A percentile compares a stretch with the other conserved stretches of the same genome.
These are phyloP conservation scores for Thymallus thymallus DNA, from an alignment of 2,113 vertebrate species.

Conservation along the genomic window DNA sequence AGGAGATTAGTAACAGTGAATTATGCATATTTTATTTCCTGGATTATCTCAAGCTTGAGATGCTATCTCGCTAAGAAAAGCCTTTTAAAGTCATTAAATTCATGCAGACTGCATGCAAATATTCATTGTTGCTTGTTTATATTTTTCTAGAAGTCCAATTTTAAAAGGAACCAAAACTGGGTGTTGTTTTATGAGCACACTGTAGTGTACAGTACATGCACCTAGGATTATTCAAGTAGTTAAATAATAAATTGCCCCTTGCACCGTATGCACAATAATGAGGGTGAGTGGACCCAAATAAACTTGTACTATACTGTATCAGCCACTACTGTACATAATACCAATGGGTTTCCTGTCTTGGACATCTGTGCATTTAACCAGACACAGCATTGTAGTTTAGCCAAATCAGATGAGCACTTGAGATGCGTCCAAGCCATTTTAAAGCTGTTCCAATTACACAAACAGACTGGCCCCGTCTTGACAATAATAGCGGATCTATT, in stretches of 20 bases:
- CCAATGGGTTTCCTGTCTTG: constrained; percentile 65
- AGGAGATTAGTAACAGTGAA: constrained; percentile 77
- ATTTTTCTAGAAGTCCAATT: constrained; percentile 56
- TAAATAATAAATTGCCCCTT: constrained; percentile 24
- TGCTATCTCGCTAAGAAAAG: constrained; percentile 67
- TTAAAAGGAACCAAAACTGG: constrained; percentile 31
- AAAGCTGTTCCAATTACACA: constrained; percentile 71
- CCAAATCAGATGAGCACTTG: constrained; percentile 61
- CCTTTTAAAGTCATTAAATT: constrained; percentile 64
- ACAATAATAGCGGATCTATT: constrained; percentile 72
- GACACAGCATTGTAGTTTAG: constrained; percentile 63
- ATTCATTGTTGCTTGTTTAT: constrained; percentile 60
- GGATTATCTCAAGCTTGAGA: constrained; percentile 72
- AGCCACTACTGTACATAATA: constrained; percentile 48
- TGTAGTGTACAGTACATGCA: neutral
- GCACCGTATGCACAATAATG: constrained; percentile 41
- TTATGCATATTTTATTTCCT: constrained; percentile 77
- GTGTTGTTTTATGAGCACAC: constrained; percentile 25
- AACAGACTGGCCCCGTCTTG: constrained; percentile 59
- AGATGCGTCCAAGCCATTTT: constrained; percentile 58
- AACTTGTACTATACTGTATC: constrained; percentile 40
- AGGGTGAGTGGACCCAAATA: constrained; percentile 3
- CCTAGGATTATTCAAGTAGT: constrained; percentile 32
- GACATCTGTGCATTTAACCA: constrained; percentile 64
- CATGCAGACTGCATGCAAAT: constrained; percentile 56